Evolutionary conservation across 2,113 vertebrate genomes (phyloP).

Genomic region (Taxidea taxus): DNA sequence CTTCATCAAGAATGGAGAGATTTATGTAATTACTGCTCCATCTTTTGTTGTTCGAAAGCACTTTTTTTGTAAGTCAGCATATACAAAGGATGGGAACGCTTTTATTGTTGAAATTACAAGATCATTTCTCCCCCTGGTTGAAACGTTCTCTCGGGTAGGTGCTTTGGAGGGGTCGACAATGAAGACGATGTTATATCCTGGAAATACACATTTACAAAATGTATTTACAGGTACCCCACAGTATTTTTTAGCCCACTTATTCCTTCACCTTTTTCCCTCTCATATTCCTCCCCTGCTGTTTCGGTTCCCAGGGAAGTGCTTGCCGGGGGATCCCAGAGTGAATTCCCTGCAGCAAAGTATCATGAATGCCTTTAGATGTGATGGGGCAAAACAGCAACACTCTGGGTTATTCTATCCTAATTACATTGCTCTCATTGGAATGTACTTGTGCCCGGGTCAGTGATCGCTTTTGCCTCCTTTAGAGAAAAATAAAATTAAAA

Average conservation of each 20-base stretch:
- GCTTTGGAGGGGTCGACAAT: slow-evolving; percentile 76
- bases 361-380: neutral
- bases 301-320: slow-evolving; percentile 48
- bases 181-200: slow-evolving; percentile 64
- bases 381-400: neutral
- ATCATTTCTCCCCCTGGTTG: slow-evolving; percentile 76
- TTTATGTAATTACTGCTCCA: slow-evolving; percentile 89
- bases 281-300: slow-evolving; percentile 23
- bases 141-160: slow-evolving; percentile 80
- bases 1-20: slow-evolving; percentile 88
- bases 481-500: neutral
- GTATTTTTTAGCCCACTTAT: slow-evolving; percentile 64
- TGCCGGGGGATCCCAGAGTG: neutral
- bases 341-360: slow-evolving; percentile 1
- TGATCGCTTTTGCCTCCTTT: slow-evolving; percentile 13
- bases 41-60: slow-evolving; percentile 87
- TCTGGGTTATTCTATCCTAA: neutral
- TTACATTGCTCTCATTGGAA: slow-evolving; percentile 23
- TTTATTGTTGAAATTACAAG: slow-evolving; percentile 87
- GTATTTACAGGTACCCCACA: slow-evolving; percentile 59
- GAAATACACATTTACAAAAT: slow-evolving; percentile 60
- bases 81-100: slow-evolving; percentile 84
- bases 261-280: slow-evolving; percentile 51
- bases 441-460: neutral
- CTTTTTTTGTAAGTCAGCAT: slow-evolving; percentile 87